Percentiles rank a stretch among this genome's conserved stretches.
Conservation (phyloP, 2,888 invertebrate species). For the Steromphala cineraria region DNA sequence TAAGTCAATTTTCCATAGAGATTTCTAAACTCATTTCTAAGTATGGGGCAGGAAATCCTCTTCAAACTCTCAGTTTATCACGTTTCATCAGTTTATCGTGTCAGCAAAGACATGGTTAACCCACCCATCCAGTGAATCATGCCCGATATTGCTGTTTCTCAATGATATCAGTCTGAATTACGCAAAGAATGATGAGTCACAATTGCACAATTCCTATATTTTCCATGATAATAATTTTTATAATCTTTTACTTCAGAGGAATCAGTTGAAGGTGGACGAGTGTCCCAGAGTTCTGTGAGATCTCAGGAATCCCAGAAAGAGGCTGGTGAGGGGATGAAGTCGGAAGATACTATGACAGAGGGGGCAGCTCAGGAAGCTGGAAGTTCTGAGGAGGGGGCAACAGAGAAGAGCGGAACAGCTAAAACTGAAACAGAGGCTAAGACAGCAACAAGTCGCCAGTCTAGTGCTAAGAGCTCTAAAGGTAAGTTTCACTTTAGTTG, state of each 20-base stretch:
- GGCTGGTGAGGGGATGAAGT: not conserved
- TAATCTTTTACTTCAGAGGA: not conserved
- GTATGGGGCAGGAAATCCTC: too few relatives aligned
- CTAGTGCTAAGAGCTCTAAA: conserved; percentile 53
- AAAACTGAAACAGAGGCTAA: conserved; percentile 41
- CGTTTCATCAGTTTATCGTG: too few relatives aligned
- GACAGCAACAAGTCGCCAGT: conserved; percentile 51
- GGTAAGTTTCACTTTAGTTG: conserved; percentile 29
- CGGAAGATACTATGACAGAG: not conserved
- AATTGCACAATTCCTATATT: too few relatives aligned
- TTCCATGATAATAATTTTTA: too few relatives aligned
- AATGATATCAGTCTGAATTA: too few relatives aligned
- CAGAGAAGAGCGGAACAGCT: conserved; percentile 21
- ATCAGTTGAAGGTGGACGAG: not conserved
- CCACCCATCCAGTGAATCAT: too few relatives aligned
- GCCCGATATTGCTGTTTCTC: too few relatives aligned
- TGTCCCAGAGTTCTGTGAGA: not conserved
- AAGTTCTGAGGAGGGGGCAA: not conserved
- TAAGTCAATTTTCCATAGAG: too few relatives aligned
- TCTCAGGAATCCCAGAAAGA: not conserved
- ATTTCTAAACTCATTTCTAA: too few relatives aligned
- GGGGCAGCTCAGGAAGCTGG: not conserved
- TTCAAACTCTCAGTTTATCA: too few relatives aligned
- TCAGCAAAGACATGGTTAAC: too few relatives aligned
- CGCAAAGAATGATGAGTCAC: too few relatives aligned